Evolutionary conservation across 2,113 vertebrate species (phyloP).

Genomic region (Laticauda laticaudata): DNA sequence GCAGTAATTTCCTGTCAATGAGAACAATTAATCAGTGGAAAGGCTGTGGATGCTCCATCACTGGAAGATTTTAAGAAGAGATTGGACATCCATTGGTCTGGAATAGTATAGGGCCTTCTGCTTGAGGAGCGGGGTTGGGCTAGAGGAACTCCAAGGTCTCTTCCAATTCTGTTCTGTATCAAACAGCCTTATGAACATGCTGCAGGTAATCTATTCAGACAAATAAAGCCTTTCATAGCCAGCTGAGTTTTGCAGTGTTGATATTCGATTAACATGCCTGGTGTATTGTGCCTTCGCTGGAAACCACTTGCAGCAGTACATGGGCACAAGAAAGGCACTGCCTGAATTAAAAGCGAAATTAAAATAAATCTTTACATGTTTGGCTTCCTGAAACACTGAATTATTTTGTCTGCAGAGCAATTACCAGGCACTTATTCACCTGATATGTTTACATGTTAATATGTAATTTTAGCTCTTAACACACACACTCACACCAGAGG

Average conservation of each 20-base stretch:
- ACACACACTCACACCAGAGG: not conserved
- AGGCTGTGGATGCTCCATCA: not conserved
- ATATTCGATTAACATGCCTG: not conserved
- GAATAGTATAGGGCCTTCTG: not conserved
- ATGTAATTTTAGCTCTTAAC: not conserved
- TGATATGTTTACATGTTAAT: not conserved
- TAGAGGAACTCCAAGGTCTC: not conserved
- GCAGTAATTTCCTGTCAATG: not conserved
- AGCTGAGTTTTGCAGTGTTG: not conserved
- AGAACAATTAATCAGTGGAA: not conserved
- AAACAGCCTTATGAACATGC: not conserved
- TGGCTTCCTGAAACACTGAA: not conserved
- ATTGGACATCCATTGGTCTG: not conserved
- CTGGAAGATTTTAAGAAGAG: not conserved
- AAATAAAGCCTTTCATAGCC: not conserved
- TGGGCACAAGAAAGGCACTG: not conserved
- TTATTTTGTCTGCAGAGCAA: not conserved
- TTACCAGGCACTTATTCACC: not conserved
- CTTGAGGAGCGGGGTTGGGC: not conserved
- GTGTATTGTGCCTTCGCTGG: not conserved
- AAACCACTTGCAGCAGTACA: too few species aligned
- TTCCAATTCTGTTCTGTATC: not conserved
- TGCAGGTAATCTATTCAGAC: not conserved
- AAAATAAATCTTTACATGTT: not conserved
- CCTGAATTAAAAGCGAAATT: not conserved